Evolutionary conservation across 2,797 vertebrate species (phyloP).

Genomic region (Xiphorhynchus erythropygius): DNA sequence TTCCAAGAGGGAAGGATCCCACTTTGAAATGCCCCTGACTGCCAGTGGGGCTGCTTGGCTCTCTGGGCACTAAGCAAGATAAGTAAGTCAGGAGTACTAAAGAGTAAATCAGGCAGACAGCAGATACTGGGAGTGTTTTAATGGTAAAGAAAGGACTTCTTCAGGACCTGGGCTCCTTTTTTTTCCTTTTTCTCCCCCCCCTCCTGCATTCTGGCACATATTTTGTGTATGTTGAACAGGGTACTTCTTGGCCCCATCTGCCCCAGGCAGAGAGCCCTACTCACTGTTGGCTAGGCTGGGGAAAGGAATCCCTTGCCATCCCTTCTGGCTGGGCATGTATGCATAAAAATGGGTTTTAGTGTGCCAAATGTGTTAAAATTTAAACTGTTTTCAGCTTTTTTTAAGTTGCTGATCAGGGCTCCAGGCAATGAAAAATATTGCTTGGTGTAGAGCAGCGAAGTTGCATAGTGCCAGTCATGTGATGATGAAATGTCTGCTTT

Average conservation of each 20-base stretch:
- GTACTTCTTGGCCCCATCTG: neutral
- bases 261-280: neutral
- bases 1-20: neutral
- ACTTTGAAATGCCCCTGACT: accelerated
- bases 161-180: neutral
- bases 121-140: neutral
- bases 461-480: neutral
- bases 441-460: neutral
- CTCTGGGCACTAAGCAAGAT: accelerated
- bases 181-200: too few relatives aligned
- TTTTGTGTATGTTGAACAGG: neutral
- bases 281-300: neutral
- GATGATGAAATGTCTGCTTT: neutral
- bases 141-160: neutral
- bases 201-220: neutral
- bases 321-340: neutral
- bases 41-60: accelerated
- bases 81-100: accelerated
- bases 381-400: neutral
- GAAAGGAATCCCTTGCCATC: neutral
- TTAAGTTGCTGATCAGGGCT: neutral
- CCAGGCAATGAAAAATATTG: neutral
- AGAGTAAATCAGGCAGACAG: neutral
- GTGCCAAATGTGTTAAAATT: neutral
- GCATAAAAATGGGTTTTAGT: neutral